Conservation (phyloP, 2,113 vertebrate species). For the Leucosticte australis region DNA sequence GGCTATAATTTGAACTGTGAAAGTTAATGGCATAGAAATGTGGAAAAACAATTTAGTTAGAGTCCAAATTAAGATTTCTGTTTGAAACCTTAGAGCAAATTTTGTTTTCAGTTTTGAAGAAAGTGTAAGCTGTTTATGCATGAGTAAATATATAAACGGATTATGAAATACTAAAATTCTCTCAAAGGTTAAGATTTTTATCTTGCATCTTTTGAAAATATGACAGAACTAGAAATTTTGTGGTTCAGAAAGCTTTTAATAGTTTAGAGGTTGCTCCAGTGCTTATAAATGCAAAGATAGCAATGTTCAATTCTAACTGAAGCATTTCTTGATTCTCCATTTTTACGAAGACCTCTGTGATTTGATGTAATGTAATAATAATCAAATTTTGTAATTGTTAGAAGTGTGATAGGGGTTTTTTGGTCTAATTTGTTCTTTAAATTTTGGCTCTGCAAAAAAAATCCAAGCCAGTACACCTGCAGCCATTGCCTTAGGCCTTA, state of each 20-base stretch:
- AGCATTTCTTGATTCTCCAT: slow-evolving; percentile 4
- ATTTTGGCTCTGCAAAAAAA: slow-evolving; percentile 19
- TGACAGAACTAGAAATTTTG: slow-evolving; percentile 30
- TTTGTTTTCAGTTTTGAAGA: not conserved
- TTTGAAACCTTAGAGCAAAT: not conserved
- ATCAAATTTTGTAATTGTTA: not conserved
- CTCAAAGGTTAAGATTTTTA: not conserved
- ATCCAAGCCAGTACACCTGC: slow-evolving; percentile 35
- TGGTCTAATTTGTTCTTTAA: not conserved
- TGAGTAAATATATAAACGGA: not conserved
- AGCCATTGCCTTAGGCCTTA: slow-evolving; percentile 44
- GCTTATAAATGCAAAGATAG: not conserved
- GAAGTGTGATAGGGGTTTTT: not conserved
- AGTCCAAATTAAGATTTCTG: not conserved
- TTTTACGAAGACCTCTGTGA: not conserved
- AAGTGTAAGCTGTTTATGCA: not conserved
- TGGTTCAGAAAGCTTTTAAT: slow-evolving; percentile 18
- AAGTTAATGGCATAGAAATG: slow-evolving; percentile 37
- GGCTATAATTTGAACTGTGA: slow-evolving; percentile 34
- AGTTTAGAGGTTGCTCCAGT: not conserved
- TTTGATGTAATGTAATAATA: not conserved
- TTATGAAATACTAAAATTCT: slow-evolving; percentile 14
- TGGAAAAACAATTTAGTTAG: not conserved
- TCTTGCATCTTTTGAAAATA: slow-evolving; percentile 30
- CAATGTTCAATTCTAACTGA: not conserved